A percentile compares a stretch with the other conserved stretches of the same genome.
These are phyloP conservation scores for Vespertilio murinus DNA, from an alignment of 2,797 vertebrate genomes.

Conservation along the genomic window DNA sequence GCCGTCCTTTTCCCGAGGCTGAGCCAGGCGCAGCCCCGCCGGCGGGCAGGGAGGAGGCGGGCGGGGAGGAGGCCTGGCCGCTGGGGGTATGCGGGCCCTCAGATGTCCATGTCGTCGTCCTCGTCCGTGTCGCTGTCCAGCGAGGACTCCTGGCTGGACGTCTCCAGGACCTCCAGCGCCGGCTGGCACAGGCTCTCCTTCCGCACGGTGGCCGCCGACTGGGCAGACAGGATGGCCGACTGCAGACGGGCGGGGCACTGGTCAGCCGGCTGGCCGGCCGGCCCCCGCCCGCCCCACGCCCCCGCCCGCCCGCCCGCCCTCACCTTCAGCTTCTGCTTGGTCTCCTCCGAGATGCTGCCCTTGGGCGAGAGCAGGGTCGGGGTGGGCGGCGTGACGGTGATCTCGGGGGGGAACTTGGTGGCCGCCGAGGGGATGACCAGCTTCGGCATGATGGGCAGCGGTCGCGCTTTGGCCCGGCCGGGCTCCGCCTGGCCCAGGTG, in stretches of 20 bases:
- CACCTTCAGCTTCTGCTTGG: slow-evolving; percentile 98
- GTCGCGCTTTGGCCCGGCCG: slow-evolving; percentile 90
- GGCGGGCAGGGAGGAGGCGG: neutral
- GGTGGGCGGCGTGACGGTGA: slow-evolving; percentile 98
- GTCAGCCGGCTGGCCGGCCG: neutral
- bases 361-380: slow-evolving; percentile 98
- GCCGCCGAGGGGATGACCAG: slow-evolving; percentile 95
- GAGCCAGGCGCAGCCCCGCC: neutral
- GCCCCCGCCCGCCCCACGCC: neutral
- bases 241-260: slow-evolving; percentile 75
- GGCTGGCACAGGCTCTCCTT: slow-evolving; percentile 97
- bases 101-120: slow-evolving; percentile 96
- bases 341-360: slow-evolving; percentile 99
- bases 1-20: neutral
- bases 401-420: slow-evolving; percentile 98
- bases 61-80: too few relatives aligned
- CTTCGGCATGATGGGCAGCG: slow-evolving; percentile 96
- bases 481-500: slow-evolving; percentile 89
- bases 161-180: slow-evolving; percentile 97
- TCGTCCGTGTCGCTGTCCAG: slow-evolving; percentile 98
- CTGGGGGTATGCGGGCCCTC: slow-evolving; percentile 52
- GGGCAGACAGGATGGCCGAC: slow-evolving; percentile 98
- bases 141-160: slow-evolving; percentile 98
- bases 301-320: neutral
- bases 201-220: slow-evolving; percentile 98